These are phyloP conservation scores for Cataglyphis hispanica DNA, from an alignment of 1,140 invertebrate species.

Conservation along the genomic window DNA sequence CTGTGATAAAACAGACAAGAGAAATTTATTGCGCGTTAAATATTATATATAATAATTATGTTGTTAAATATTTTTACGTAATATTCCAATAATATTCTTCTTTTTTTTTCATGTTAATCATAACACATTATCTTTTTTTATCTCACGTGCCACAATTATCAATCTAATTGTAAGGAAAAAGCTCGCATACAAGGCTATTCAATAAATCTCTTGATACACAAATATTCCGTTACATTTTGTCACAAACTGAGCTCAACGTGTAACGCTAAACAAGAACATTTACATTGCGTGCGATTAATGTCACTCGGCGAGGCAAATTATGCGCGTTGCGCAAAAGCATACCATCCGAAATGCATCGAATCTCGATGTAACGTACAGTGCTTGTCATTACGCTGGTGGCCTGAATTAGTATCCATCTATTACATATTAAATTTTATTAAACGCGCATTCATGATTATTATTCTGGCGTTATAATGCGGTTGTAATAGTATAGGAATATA, in stretches of 20 bases:
- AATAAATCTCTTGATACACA: conserved; percentile 29
- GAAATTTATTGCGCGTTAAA: not conserved
- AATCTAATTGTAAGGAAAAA: not conserved
- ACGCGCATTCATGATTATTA: conserved; percentile 22
- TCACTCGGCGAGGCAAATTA: conserved; percentile 54
- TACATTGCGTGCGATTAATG: conserved; percentile 60
- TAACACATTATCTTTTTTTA: not conserved
- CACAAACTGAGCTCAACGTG: conserved; percentile 30
- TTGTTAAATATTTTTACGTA: not conserved
- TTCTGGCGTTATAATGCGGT: conserved; percentile 14
- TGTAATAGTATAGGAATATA: not conserved
- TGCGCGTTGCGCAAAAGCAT: conserved; percentile 33
- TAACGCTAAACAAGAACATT: conserved; percentile 50
- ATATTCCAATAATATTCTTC: not conserved
- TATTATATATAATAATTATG: too few relatives aligned
- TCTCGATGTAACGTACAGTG: conserved; percentile 10
- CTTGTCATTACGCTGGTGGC: conserved; percentile 30
- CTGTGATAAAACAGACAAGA: not conserved
- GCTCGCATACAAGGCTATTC: not conserved
- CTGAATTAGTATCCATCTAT: conserved; percentile 45
- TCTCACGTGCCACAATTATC: not conserved
- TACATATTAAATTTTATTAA: conserved; percentile 54
- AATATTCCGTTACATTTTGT: not conserved
- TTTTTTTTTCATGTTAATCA: not conserved
- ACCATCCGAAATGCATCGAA: conserved; percentile 42